Base-by-base conservation (phyloP, 2,113 vertebrate genomes). In the Alexandromys fortis region DNA sequence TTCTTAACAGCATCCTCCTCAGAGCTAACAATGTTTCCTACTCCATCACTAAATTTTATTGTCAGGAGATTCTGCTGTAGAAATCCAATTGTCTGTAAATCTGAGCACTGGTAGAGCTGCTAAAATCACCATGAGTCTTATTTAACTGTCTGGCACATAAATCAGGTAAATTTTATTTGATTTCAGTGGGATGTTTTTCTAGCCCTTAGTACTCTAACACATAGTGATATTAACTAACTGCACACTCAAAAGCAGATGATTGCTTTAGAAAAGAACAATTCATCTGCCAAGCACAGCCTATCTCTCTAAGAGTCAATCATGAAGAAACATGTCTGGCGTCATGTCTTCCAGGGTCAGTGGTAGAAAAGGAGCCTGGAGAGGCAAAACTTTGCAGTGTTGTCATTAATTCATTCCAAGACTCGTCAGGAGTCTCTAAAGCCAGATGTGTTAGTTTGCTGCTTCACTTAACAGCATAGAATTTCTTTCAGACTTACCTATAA, bases 61-160 rank as follows among this genome's bases (percentile, higher is more conserved):
- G 96, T 97, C 96, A 97, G 95, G 96, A 97, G 95, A 97, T 94
- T 95, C 96, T 92, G 91, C 72, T 89, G 86, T 47, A 95, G 95
- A 95, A 98, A 98, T 97, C 94, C 96, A 97, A 97, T 97, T 97
- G 94, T 97, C 97, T 97, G 96, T 96, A 97, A 96, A 97, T 97
- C 91, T 96, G 96, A 97, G 92, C 58, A 93, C 58, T 89, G 95
- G 86, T 90, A 95, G 96, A 97, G 89, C 95, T 97, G 96, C 96
- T 97, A 91, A 97, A 96, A 98, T 97, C 95, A 88, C 94, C 93
- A 88, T 87, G 92, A 97, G 97, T 96, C 97, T 91, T 97, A 96
- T 97, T 98, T 97, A 97, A 97, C 96, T 96, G 97, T 98, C 97
- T 98, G 96, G 97, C 86, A 95, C 97, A 97, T 98, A 95, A 93